Conservation (phyloP, 1,140 invertebrate genomes). For the Heterodera schachtii region DNA sequence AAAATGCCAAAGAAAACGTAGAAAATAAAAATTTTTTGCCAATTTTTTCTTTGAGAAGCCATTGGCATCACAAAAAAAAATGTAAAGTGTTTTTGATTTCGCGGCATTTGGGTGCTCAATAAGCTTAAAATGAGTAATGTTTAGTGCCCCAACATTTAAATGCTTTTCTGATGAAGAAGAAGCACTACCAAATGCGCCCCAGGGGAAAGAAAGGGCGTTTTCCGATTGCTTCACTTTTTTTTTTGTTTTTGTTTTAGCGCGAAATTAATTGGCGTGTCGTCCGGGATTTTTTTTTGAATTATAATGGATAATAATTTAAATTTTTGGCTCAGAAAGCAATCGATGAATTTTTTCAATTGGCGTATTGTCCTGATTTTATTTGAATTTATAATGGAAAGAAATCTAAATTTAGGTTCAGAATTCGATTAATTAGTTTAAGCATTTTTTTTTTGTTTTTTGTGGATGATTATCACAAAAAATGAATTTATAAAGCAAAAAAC, state of each 20-base stretch:
- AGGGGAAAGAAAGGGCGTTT: background rate
- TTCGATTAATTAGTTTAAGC: too few relatives aligned
- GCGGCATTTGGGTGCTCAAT: background rate
- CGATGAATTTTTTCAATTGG: background rate
- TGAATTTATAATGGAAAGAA: too few relatives aligned
- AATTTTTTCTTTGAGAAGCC: too few relatives aligned
- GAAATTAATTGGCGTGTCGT: background rate
- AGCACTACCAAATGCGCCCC: background rate
- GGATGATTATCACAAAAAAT: too few relatives aligned
- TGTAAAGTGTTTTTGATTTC: background rate
- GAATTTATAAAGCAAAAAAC: too few relatives aligned
- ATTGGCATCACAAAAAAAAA: too few relatives aligned
- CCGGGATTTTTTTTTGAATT: background rate
- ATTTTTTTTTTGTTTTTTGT: too few relatives aligned
- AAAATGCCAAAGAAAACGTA: too few relatives aligned
- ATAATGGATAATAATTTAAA: background rate
- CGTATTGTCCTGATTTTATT: too few relatives aligned
- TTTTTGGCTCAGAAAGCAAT: background rate
- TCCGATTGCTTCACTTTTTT: background rate
- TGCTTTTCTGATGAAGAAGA: background rate
- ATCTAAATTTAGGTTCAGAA: background rate
- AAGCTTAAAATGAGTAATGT: background rate
- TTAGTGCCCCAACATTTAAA: background rate
- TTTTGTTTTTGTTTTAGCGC: background rate
- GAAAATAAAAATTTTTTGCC: too few relatives aligned